A percentile compares a stretch with the other conserved stretches of the same genome.
phyloP scores from a whole-genome alignment of 2,888 invertebrate species.

The Didymodactylos carnosus region DNA sequence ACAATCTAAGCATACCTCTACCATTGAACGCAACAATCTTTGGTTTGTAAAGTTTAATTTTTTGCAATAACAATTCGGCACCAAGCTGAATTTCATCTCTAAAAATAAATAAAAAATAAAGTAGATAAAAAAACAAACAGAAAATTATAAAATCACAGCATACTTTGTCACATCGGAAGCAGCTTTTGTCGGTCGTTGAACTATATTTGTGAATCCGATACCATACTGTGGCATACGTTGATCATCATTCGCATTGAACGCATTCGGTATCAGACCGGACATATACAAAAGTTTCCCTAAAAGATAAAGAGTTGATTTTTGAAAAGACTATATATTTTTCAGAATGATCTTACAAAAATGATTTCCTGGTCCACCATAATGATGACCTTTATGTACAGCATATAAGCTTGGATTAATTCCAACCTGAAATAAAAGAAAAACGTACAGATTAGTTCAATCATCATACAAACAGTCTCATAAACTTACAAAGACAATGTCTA shows the following conservation, averaged over 20 bases:
- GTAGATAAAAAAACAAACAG: background rate
- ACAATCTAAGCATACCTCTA: constrained; percentile 44
- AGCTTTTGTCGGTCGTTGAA: constrained; percentile 76
- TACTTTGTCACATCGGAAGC: constrained; percentile 65
- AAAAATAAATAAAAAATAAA: constrained; percentile 16
- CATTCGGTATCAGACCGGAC: constrained; percentile 76
- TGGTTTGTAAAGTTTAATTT: constrained; percentile 70
- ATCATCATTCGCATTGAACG: constrained; percentile 87
- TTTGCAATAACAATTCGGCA: constrained; percentile 64
- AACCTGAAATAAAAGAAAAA: constrained; percentile 47
- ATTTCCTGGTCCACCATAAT: constrained; percentile 94
- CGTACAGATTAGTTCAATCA: background rate
- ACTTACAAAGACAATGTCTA: constrained; percentile 96
- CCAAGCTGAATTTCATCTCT: constrained; percentile 40
- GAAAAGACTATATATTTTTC: background rate
- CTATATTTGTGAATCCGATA: constrained; percentile 95
- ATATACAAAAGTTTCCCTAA: constrained; percentile 85
- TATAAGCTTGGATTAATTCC: constrained; percentile 91
- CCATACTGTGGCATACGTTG: constrained; percentile 73
- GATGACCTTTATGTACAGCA: constrained; percentile 91
- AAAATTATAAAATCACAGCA: background rate
- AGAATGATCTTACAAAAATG: constrained; percentile 87
- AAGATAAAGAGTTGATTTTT: background rate
- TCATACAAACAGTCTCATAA: background rate
- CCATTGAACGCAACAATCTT: constrained; percentile 94